Conservation (phyloP, 2,888 invertebrate species). For the Thumatha senex region DNA sequence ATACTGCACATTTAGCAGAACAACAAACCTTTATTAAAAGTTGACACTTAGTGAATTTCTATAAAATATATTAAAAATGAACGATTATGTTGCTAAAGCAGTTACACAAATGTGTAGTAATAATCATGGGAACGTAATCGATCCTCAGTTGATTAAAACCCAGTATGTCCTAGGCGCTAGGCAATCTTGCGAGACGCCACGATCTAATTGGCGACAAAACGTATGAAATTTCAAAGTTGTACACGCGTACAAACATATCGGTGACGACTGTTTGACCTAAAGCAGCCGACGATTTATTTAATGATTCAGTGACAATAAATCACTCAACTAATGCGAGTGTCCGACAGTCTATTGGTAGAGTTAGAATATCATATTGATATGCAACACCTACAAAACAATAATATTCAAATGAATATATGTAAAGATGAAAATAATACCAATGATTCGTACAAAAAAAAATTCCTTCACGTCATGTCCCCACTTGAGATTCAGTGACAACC, state of each 20-base stretch:
- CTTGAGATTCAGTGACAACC: constrained; percentile 56
- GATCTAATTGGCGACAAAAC: constrained; percentile 51
- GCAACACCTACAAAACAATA: constrained; percentile 38
- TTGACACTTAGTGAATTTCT: too few relatives aligned
- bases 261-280: constrained; percentile 38
- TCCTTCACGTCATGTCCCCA: constrained; percentile 44
- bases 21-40: too few relatives aligned
- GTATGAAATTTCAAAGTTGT: constrained; percentile 42
- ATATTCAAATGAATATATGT: constrained; percentile 47
- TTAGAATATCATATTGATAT: constrained; percentile 55
- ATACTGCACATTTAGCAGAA: too few relatives aligned
- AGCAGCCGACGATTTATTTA: constrained; percentile 61
- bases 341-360: constrained; percentile 53
- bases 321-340: constrained; percentile 48
- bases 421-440: constrained; percentile 42
- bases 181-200: constrained; percentile 39
- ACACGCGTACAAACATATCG: constrained; percentile 37
- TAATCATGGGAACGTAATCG: constrained; percentile 20
- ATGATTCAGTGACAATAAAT: constrained; percentile 63
- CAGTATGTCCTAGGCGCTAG: constrained; percentile 24
- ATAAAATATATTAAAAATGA: too few relatives aligned
- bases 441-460: constrained; percentile 41
- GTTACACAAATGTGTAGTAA: constrained; percentile 11
- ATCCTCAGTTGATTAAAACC: constrained; percentile 29
- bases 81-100: background rate